Evolutionary conservation across 2,888 invertebrate species (phyloP), one percentile per base, ranked within the genome.

Genomic region (Stenodema calcarata): DNA sequence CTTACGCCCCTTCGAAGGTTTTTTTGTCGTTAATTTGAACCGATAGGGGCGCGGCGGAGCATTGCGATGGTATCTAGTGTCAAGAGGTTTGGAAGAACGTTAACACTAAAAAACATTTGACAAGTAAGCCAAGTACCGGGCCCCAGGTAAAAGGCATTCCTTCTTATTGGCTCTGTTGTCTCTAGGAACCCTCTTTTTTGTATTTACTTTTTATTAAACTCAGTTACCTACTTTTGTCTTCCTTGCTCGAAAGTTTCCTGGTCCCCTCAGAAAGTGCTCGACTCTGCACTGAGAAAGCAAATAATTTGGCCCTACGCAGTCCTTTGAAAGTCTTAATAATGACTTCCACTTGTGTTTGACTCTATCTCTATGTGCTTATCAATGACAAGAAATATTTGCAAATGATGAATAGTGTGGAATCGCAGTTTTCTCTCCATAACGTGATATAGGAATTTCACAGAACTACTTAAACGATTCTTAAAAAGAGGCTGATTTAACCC

Each of bases 51-150:
- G 54, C 27, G 47, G 75, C 35, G 9, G 80, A 30, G 80, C 54
- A 44, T 54, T 54, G 54, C 42, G 82, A 82, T 82, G 54, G 82
- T 82, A 82, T 82, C 82, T 82, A 82, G 82, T 82, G 82, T 82
- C 82, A 82, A 62, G 70, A 62, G 82, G 27, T 35, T 69, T 30
- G 70, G 80, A 80, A 54, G 35, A 69, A 69, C 28, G 35, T 41
- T 28, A 81, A 54, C 28, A 42, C 18, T 23, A 82, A 82, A 82
- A 82, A 82, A 82, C 82, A 42, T 62, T 82, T 69, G 82, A 82
- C 82, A 82, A 82, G 82, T 82, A 82, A 82, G 82, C 82, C 82
- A 82, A 82, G 70, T 82, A 82, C 82, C 23, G 70, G 27, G 70
- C 30, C 62, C 12, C 82, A 82, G 82, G 82, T 82, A 82, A 82